phyloP scores from a whole-genome alignment of 2,113 vertebrate species.

The Gobius niger region DNA sequence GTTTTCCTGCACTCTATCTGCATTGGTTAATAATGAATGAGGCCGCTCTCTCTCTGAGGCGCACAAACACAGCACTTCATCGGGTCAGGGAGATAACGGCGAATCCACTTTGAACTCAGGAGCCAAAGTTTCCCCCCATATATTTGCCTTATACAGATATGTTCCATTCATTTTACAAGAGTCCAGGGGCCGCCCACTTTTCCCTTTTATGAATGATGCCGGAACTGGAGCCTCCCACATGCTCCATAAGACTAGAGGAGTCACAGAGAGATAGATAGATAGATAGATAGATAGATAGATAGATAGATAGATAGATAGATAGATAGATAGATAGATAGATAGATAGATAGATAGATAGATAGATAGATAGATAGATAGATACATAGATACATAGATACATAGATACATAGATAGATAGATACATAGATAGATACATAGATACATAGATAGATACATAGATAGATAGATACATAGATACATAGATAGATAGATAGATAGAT shows the following conservation, averaged over 20 bases:
- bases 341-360: too few relatives aligned
- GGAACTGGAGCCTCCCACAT: constrained; percentile 15
- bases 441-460: too few relatives aligned
- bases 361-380: too few relatives aligned
- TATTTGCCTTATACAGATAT: constrained; percentile 13
- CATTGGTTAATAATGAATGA: constrained; percentile 74
- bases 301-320: too few relatives aligned
- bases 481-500: too few relatives aligned
- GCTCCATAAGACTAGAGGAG: background rate
- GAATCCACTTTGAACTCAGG: background rate
- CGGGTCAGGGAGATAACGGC: constrained; percentile 40
- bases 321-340: too few relatives aligned
- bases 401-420: too few relatives aligned
- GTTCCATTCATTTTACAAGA: constrained; percentile 3
- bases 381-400: too few relatives aligned
- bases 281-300: too few relatives aligned
- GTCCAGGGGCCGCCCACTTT: background rate
- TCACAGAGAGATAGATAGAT: too few relatives aligned
- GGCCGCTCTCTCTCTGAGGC: constrained; percentile 39
- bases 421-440: too few relatives aligned
- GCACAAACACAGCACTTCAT: constrained; percentile 5
- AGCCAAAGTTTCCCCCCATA: constrained; percentile 41
- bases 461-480: too few relatives aligned
- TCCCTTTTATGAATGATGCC: background rate
- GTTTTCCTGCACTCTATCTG: constrained; percentile 35